Evolutionary conservation across 2,113 vertebrate genomes (phyloP).

Genomic region (Gallinago jamesoni): DNA sequence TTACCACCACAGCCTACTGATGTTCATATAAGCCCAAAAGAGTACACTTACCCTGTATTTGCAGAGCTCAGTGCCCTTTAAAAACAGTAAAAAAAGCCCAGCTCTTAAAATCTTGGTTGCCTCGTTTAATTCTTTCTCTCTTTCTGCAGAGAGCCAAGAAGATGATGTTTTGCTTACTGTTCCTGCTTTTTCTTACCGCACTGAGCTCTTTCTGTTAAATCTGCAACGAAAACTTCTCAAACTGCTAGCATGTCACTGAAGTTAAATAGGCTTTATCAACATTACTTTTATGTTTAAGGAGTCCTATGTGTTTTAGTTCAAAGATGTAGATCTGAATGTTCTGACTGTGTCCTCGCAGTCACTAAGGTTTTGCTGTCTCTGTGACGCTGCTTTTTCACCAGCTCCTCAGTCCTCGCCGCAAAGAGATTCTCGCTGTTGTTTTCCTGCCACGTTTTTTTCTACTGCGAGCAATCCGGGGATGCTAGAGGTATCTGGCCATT

Average conservation of each 20-base stretch:
- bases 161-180: not conserved
- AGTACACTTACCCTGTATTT: not conserved
- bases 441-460: not conserved
- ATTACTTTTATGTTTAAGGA: not conserved
- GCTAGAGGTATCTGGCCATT: not conserved
- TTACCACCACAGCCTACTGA: not conserved
- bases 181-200: not conserved
- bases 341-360: not conserved
- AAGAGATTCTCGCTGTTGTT: not conserved
- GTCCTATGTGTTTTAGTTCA: not conserved
- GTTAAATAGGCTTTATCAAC: not conserved
- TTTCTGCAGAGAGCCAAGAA: not conserved
- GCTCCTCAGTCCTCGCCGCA: not conserved
- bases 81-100: not conserved
- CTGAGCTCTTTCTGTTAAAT: not conserved
- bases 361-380: not conserved
- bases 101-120: not conserved
- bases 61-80: not conserved
- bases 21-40: not conserved
- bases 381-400: not conserved
- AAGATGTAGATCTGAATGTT: not conserved
- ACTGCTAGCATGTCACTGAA: not conserved
- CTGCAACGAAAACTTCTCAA: not conserved
- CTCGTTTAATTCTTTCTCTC: not conserved
- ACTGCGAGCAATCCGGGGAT: not conserved